Evolutionary conservation across 2,113 vertebrate species (phyloP), one percentile per base, ranked within the genome.

Genomic region (Nicator chloris): DNA sequence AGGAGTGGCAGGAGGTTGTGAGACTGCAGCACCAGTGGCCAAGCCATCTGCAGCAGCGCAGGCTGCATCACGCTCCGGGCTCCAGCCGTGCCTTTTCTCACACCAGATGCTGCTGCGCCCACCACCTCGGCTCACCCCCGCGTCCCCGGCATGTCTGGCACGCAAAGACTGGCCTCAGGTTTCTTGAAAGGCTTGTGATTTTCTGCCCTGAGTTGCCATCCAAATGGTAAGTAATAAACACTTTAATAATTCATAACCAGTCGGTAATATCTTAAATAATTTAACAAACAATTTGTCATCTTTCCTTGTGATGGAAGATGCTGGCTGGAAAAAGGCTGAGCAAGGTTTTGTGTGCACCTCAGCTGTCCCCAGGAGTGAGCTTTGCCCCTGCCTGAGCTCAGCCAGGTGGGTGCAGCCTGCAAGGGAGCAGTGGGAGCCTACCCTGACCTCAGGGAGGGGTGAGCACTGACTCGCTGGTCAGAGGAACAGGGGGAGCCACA

Each of bases 201-300:
- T 94, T 92, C 88, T 88, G 83, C 4, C 3, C 88, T 2, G 57
- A 80, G 71, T 94, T 88, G 93, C 95, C 88, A 86, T 92, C 92
- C 72, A 80, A 92, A 80, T 90, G 75, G 93, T 97, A 96, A 96
- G 85, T 96, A 96, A 96, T 88, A 96, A 97, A 92, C 63, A 59
- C 69, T 90, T 94, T 35, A 95, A 95, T 95, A 95, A 96, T 95
- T 96, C 86, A 97, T 91, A 89, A 69, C 73, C 54, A 92, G 94
- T 83, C 84, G 6, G 92, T 85, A 87, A 44, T 84, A 92, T 27
- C 89, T 94, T 97, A 94, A 96, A 96, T 94, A 91, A 97, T 96
- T 95, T 71, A 97, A 78, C 85, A 45, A 94, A 96, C 80, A 68
- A 78, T 92, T 96, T 95, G 94, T 93, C 92, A 24, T 94, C 66